phyloP scores from a whole-genome alignment of 2,888 invertebrate genomes.

The Scrobipalpa costella region DNA sequence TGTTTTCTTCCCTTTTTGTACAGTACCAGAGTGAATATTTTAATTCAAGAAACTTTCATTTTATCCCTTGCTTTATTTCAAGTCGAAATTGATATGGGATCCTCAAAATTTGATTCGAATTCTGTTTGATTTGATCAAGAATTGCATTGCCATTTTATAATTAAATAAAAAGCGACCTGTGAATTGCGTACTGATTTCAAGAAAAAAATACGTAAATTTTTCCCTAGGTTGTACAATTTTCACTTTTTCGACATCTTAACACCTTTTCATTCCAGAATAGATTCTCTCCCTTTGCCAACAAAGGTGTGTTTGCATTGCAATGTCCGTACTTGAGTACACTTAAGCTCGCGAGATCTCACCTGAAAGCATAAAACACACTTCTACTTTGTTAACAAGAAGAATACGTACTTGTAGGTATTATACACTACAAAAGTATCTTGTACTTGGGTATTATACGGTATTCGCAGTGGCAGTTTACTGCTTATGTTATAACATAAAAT shows the following conservation, averaged over 20 bases:
- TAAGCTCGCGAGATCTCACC: neutral
- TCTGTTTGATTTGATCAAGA: too few species aligned
- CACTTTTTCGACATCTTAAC: neutral
- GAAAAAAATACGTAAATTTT: neutral
- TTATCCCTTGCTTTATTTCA: too few species aligned
- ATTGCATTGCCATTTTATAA: too few species aligned
- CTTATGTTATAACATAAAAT: neutral
- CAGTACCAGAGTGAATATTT: too few species aligned
- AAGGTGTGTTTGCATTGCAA: slow-evolving; percentile 1
- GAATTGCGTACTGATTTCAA: too few species aligned
- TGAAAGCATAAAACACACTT: neutral
- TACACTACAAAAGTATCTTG: neutral
- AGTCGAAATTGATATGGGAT: too few species aligned
- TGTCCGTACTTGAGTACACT: neutral
- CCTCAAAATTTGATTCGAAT: too few species aligned
- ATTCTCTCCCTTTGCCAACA: neutral
- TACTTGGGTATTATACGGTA: too few species aligned
- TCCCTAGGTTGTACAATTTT: neutral
- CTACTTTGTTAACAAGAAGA: neutral
- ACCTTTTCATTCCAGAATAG: neutral
- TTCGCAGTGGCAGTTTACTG: neutral
- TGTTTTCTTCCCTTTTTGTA: too few species aligned
- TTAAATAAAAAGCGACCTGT: too few species aligned
- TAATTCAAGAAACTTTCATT: too few species aligned
- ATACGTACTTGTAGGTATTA: neutral